phyloP scores from a whole-genome alignment of 92 coral and sea anemone genomes.

The Bergia puertoricense region DNA sequence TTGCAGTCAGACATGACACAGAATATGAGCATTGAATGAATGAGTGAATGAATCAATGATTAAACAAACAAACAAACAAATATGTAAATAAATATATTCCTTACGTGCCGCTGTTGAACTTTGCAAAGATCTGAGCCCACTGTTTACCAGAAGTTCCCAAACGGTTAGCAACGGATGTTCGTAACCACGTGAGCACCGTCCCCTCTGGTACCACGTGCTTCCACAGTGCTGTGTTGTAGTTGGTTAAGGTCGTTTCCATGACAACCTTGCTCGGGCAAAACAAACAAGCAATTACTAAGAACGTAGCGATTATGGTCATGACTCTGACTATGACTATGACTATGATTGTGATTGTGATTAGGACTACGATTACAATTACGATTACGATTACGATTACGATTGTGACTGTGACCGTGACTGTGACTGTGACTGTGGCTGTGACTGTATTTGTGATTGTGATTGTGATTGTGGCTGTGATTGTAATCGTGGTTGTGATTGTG shows the following conservation, averaged over 20 bases:
- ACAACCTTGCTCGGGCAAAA: conserved; percentile 15
- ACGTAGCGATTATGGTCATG: neutral
- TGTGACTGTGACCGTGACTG: too few relatives aligned
- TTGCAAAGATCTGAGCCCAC: conserved; percentile 43
- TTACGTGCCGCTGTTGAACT: conserved; percentile 42
- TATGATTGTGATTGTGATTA: too few relatives aligned
- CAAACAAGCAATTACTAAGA: neutral
- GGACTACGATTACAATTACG: too few relatives aligned
- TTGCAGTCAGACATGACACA: neutral
- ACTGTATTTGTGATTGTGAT: too few relatives aligned
- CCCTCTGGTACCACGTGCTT: conserved; percentile 32
- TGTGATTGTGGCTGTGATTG: too few relatives aligned
- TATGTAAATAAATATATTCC: neutral
- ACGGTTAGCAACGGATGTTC: conserved; percentile 40
- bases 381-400: too few relatives aligned
- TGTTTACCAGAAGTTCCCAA: conserved; percentile 18
- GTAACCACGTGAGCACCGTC: conserved; percentile 37
- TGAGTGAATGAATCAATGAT: neutral
- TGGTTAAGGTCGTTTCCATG: conserved; percentile 29
- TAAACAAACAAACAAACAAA: neutral
- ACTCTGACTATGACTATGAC: too few relatives aligned
- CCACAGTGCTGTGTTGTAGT: conserved; percentile 33
- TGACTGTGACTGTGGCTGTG: too few relatives aligned
- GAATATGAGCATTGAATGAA: too few relatives aligned
- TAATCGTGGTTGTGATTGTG: too few relatives aligned